Base-by-base conservation (phyloP, 2,113 vertebrate species). In the Otocyon megalotis region DNA sequence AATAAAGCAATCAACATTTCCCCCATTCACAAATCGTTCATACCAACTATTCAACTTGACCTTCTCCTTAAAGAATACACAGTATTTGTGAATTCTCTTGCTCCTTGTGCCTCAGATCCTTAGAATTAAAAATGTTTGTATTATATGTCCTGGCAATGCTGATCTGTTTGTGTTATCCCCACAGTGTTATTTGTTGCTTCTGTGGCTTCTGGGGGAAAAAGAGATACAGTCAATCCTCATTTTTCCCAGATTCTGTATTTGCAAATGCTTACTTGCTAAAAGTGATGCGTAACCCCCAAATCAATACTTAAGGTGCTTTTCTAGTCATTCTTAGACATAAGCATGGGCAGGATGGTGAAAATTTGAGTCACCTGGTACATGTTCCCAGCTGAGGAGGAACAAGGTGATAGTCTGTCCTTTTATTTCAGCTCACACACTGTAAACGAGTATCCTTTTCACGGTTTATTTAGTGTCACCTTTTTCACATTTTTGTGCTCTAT, bases 1-100 rank as follows among this genome's bases (percentile, higher is more conserved):
- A 97, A 96, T 96, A 91, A 97, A 96, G 84, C 63, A 96, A 85
- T 95, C 97, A 96, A 79, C 48, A 43, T 88, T 94, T 83, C 90
- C 94, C 19, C 69, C 63, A 88, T 93, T 96, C 90, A 94, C 65
- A 88, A 84, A 95, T 98, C 37, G 71, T 96, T 98, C 88, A 92
- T 79, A 77, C 48, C 63, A 96, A 85, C 58, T 81, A 48, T 97
- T 95, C 84, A 93, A 60, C 37, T 96, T 98, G 97, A 96, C 96
- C 94, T 92, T 77, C n/a, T 17, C 60, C 87, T 91, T 90, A 87
- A 92, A 96, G 96, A 96, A 96, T 67, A 81, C 90, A 62, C 43
- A 9, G 63, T 82, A 16, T 95, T 96, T 90, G 74, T 77, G 74
- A 77, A 76, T 76, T 76, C 74, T 50, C 48, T 0, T 50, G 37